Evolutionary conservation across 2,113 vertebrate genomes (phyloP).

Genomic region (Hemibagrus wyckioides): DNA sequence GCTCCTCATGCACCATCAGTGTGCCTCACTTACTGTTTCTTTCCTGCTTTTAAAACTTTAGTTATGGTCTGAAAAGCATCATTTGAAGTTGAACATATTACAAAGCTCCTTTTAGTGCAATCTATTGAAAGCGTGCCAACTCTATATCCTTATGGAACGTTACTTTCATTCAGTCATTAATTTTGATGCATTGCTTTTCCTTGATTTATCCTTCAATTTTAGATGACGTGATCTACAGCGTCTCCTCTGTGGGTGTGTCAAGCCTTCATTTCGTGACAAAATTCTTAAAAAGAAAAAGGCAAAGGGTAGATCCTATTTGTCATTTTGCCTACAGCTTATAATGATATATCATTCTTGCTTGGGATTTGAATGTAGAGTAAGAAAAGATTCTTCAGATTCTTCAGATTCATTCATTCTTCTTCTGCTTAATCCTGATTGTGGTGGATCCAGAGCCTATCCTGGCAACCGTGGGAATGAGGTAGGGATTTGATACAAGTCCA

Average conservation of each 20-base stretch:
- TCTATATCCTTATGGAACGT: neutral
- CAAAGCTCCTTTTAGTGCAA: neutral
- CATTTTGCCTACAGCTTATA: neutral
- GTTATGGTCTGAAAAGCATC: constrained; percentile 2
- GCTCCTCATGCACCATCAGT: constrained; percentile 3
- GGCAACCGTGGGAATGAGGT: neutral
- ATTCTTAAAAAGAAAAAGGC: neutral
- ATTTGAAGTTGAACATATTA: neutral
- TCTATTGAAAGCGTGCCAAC: neutral
- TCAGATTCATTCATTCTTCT: neutral
- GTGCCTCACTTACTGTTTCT: neutral
- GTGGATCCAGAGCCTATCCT: neutral
- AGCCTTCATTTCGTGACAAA: neutral
- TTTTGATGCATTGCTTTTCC: neutral
- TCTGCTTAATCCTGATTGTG: neutral
- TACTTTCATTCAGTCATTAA: neutral
- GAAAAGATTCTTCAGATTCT: neutral
- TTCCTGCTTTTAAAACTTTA: neutral
- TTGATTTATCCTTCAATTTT: neutral
- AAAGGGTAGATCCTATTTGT: neutral
- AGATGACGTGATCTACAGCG: neutral
- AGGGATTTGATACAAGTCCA: neutral
- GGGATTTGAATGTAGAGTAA: neutral
- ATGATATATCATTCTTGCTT: neutral
- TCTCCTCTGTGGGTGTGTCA: neutral